These are phyloP conservation scores for Fragum sueziense DNA, from an alignment of 2,888 invertebrate species.

Conservation along the genomic window DNA sequence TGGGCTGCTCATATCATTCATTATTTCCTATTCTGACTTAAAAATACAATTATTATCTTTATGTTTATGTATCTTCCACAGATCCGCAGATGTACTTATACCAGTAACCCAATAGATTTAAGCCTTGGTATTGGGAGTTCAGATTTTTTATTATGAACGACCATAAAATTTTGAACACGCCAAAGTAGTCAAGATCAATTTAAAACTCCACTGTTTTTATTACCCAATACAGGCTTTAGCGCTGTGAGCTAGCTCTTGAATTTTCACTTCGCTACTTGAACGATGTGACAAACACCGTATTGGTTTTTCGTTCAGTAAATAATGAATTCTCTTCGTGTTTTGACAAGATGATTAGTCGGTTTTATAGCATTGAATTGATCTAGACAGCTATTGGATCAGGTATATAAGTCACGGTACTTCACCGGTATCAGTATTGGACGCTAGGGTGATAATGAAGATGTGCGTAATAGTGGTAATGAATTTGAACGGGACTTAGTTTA, in stretches of 20 bases:
- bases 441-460: neutral
- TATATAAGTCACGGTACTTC: neutral
- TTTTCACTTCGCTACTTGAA: neutral
- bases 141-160: too few species aligned
- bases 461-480: neutral
- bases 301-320: slow-evolving; percentile 19
- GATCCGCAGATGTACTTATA: too few species aligned
- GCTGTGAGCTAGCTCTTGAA: slow-evolving; percentile 1
- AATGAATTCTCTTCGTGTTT: slow-evolving; percentile 19
- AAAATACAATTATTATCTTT: too few species aligned
- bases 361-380: neutral
- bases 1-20: too few species aligned
- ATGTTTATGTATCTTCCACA: too few species aligned
- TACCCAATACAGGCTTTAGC: neutral
- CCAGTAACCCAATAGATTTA: too few species aligned
- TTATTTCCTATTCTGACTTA: too few species aligned
- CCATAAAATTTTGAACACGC: neutral
- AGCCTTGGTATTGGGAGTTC: too few species aligned
- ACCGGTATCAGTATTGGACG: neutral
- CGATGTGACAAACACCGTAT: slow-evolving; percentile 13
- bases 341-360: slow-evolving; percentile 20
- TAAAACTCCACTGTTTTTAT: neutral
- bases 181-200: neutral
- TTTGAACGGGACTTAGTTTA: neutral
- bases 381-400: neutral